Percentiles rank a stretch among this genome's conserved stretches.
Conservation (phyloP, 2,113 vertebrate genomes). For the Pseudolaguvia tuberculata region DNA sequence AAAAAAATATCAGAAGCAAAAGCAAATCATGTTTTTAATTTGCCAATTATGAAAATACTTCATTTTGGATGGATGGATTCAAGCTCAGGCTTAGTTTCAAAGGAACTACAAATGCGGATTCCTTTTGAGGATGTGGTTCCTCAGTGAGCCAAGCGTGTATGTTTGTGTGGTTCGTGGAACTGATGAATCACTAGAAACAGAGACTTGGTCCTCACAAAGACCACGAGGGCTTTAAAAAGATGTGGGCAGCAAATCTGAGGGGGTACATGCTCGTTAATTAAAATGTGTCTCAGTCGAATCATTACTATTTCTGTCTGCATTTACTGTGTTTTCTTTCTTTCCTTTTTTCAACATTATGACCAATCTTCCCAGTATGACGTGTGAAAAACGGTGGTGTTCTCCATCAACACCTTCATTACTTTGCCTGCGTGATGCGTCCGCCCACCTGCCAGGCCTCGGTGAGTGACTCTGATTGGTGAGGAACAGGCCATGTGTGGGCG, state of each 20-base stretch:
- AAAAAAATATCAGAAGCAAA: no score
- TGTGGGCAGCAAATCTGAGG: slow-evolving; percentile 31
- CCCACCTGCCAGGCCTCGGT: slow-evolving; percentile 51
- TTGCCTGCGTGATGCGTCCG: slow-evolving; percentile 51
- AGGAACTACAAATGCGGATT: slow-evolving; percentile 9
- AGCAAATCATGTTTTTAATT: neutral
- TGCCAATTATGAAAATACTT: no score
- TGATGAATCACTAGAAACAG: slow-evolving; percentile 35
- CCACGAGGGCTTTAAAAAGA: slow-evolving; percentile 27
- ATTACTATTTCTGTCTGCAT: slow-evolving; percentile 45
- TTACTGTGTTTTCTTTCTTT: slow-evolving; percentile 26
- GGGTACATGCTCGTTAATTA: slow-evolving; percentile 41
- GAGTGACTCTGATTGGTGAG: slow-evolving; percentile 54
- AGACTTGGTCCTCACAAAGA: slow-evolving; percentile 30
- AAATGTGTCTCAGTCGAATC: slow-evolving; percentile 30
- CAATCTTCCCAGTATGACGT: slow-evolving; percentile 52
- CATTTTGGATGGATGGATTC: no score
- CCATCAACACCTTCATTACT: slow-evolving; percentile 55
- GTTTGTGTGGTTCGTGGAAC: slow-evolving; percentile 19
- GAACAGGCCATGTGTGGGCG: slow-evolving; percentile 55
- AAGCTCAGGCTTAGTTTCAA: neutral
- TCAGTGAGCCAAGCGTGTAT: slow-evolving; percentile 20
- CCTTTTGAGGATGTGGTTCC: slow-evolving; percentile 21
- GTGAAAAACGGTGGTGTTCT: slow-evolving; percentile 53
- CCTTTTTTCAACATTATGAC: slow-evolving; percentile 49